These are phyloP conservation scores for Crotalus viridis DNA, from an alignment of 2,113 vertebrate species.

Conservation along the genomic window DNA sequence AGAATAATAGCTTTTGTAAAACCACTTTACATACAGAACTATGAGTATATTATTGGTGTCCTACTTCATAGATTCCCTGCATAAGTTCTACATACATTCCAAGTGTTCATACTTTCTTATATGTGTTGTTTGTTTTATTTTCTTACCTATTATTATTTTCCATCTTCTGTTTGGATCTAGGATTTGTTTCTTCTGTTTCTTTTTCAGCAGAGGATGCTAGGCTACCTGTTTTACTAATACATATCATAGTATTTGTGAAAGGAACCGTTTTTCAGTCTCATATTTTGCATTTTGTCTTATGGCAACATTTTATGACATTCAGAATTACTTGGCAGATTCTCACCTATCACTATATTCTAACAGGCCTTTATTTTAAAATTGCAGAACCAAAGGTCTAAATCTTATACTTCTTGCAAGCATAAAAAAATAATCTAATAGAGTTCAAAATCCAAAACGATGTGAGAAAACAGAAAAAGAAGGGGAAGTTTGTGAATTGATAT, in stretches of 20 bases:
- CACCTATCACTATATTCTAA: neutral
- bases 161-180: neutral
- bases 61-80: neutral
- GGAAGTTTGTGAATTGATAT: neutral
- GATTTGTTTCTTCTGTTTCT: rapidly evolving
- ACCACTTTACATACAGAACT: neutral
- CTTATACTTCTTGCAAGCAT: neutral
- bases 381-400: neutral
- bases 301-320: neutral
- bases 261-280: rapidly evolving
- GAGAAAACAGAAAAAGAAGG: neutral
- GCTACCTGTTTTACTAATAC: slow-evolving; percentile 33
- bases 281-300: neutral
- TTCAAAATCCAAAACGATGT: neutral
- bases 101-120: neutral
- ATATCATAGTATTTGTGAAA: rapidly evolving
- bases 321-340: neutral
- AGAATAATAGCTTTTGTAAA: neutral
- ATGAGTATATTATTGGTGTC: neutral
- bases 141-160: neutral
- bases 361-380: neutral
- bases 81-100: neutral
- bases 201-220: slow-evolving; percentile 58
- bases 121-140: neutral
- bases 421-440: neutral